Percentiles rank a stretch among this genome's conserved stretches.
phyloP scores from a whole-genome alignment of 1,140 invertebrate species.

The Nomia melanderi region DNA sequence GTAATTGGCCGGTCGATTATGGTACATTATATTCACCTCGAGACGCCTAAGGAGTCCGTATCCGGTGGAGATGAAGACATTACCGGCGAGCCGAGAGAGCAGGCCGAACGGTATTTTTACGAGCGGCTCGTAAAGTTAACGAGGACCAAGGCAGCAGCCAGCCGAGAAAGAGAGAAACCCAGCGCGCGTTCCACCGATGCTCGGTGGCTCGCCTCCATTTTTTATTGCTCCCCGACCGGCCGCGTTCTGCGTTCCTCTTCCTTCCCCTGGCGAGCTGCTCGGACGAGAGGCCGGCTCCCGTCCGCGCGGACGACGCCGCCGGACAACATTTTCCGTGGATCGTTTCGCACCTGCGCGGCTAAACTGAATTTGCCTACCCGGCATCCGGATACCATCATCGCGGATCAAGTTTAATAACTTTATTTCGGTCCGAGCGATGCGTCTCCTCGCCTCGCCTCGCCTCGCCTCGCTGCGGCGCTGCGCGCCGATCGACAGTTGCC shows the following conservation, averaged over 20 bases:
- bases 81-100: constrained; percentile 71
- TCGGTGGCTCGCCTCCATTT: constrained; percentile 62
- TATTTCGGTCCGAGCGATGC: too few species aligned
- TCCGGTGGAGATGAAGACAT: constrained; percentile 78
- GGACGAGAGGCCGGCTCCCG: constrained; percentile 4
- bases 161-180: constrained; percentile 60
- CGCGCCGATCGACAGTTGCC: too few species aligned
- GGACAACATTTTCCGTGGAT: constrained; percentile 29
- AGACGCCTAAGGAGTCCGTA: constrained; percentile 70
- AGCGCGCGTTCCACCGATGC: constrained; percentile 53
- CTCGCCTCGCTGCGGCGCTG: too few species aligned
- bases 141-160: constrained; percentile 72
- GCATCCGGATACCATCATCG: background rate
- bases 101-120: constrained; percentile 80
- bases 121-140: constrained; percentile 81
- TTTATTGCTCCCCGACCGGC: constrained; percentile 47
- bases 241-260: constrained; percentile 14
- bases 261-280: constrained; percentile 14
- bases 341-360: constrained; percentile 31
- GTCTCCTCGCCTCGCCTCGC: background rate
- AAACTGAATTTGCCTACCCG: background rate
- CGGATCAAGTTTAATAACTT: background rate
- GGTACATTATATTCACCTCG: constrained; percentile 78
- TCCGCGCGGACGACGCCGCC: background rate
- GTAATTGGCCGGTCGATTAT: constrained; percentile 79